Percentiles rank a stretch among this genome's conserved stretches.
phyloP scores from a whole-genome alignment of 1,140 invertebrate species.

The Nomia melanderi region DNA sequence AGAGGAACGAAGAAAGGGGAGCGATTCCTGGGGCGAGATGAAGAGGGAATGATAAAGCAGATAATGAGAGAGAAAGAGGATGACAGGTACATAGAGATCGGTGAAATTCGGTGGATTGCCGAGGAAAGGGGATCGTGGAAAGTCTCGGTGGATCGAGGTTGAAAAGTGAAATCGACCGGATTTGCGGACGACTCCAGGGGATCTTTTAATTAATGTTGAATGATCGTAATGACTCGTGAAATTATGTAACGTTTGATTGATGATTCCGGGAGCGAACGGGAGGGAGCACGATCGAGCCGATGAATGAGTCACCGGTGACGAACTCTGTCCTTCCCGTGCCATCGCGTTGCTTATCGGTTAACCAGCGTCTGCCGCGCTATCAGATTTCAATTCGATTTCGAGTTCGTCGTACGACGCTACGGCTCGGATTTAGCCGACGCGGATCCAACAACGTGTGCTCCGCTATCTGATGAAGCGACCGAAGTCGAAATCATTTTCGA shows the following conservation, averaged over 20 bases:
- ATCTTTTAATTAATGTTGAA: constrained; percentile 15
- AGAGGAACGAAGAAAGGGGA: too few relatives aligned
- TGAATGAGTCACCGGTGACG: background rate
- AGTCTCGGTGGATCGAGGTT: background rate
- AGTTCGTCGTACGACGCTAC: too few relatives aligned
- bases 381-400: background rate
- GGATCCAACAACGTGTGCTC: too few relatives aligned
- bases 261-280: background rate
- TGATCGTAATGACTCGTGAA: constrained; percentile 10
- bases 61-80: too few relatives aligned
- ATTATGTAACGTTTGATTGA: constrained; percentile 17
- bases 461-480: too few relatives aligned
- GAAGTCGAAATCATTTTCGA: too few relatives aligned
- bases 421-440: too few relatives aligned
- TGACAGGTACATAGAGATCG: too few relatives aligned
- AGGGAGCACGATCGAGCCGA: background rate
- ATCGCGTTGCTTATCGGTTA: background rate
- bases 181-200: background rate
- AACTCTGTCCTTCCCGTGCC: background rate
- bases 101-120: too few relatives aligned
- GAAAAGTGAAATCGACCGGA: constrained; percentile 8
- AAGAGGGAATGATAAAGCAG: too few relatives aligned
- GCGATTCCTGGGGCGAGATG: too few relatives aligned
- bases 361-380: background rate
- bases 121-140: background rate